phyloP scores from a whole-genome alignment of 2,113 vertebrate species.

The Chloroceryle aenea region DNA sequence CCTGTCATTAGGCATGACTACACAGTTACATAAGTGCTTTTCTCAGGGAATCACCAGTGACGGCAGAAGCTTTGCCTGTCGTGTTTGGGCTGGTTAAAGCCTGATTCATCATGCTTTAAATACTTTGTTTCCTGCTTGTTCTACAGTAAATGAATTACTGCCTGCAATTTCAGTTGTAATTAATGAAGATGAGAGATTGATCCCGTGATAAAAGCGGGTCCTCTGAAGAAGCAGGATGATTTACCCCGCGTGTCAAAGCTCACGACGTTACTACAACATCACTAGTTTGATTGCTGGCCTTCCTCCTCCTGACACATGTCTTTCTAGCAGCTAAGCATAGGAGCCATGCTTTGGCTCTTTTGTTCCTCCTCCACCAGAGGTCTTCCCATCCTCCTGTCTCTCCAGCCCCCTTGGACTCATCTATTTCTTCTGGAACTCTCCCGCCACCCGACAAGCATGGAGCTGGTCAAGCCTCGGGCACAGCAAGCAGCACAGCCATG shows the following conservation, averaged over 20 bases:
- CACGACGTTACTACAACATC: not conserved
- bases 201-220: not conserved
- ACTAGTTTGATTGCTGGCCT: not conserved
- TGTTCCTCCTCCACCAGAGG: not conserved
- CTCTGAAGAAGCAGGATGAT: not conserved
- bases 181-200: slow-evolving; percentile 36
- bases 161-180: slow-evolving; percentile 11
- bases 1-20: slow-evolving; percentile 20
- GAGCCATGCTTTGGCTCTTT: not conserved
- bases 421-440: not conserved
- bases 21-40: slow-evolving; percentile 54
- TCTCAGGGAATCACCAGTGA: slow-evolving; percentile 48
- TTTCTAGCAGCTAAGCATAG: not conserved
- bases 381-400: not conserved
- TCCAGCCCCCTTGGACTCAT: fast-evolving
- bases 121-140: slow-evolving; percentile 48
- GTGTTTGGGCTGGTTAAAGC: slow-evolving; percentile 29
- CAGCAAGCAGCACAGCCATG: not conserved
- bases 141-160: not conserved
- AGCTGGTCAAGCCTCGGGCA: not conserved
- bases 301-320: not conserved
- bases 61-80: slow-evolving; percentile 18
- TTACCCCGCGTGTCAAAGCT: not conserved
- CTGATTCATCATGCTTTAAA: slow-evolving; percentile 53
- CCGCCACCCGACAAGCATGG: fast-evolving